Evolutionary conservation across 2,888 invertebrate species (phyloP).

Genomic region (Ethmia dodecea): DNA sequence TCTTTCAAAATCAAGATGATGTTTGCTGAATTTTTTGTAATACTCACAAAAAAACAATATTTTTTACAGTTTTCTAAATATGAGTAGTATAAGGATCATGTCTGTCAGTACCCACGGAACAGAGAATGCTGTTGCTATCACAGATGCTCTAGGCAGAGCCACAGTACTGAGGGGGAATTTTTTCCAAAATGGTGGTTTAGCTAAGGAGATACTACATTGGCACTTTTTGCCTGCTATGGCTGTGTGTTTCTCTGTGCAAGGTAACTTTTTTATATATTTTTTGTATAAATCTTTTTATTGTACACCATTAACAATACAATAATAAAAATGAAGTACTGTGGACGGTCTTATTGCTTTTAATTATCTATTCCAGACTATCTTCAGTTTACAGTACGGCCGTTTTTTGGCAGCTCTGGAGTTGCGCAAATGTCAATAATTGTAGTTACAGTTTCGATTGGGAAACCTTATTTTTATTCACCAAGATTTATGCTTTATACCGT

Average conservation of each 20-base stretch:
- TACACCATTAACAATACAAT: no score
- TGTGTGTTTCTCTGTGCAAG: slow-evolving; percentile 54
- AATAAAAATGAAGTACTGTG: no score
- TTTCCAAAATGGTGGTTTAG: slow-evolving; percentile 37
- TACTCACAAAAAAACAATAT: neutral
- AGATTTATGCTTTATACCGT: no score
- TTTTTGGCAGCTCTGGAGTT: no score
- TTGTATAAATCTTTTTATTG: no score
- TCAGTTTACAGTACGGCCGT: no score
- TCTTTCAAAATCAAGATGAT: neutral
- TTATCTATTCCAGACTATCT: no score
- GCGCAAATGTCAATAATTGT: no score
- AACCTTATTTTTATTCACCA: no score
- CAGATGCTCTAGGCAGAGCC: slow-evolving; percentile 58
- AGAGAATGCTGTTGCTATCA: slow-evolving; percentile 47
- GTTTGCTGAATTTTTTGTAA: neutral
- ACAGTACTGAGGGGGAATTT: slow-evolving; percentile 52
- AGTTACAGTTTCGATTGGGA: slow-evolving; percentile 2
- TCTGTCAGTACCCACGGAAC: slow-evolving; percentile 54
- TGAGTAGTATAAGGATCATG: slow-evolving; percentile 45
- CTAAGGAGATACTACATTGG: slow-evolving; percentile 64
- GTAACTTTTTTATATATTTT: slow-evolving; percentile 36
- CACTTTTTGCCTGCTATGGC: slow-evolving; percentile 60
- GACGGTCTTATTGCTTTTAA: no score
- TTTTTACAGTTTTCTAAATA: slow-evolving; percentile 43